These are phyloP conservation scores for Gonocerus acuteangulatus DNA, from an alignment of 2,888 invertebrate species.

Conservation along the genomic window DNA sequence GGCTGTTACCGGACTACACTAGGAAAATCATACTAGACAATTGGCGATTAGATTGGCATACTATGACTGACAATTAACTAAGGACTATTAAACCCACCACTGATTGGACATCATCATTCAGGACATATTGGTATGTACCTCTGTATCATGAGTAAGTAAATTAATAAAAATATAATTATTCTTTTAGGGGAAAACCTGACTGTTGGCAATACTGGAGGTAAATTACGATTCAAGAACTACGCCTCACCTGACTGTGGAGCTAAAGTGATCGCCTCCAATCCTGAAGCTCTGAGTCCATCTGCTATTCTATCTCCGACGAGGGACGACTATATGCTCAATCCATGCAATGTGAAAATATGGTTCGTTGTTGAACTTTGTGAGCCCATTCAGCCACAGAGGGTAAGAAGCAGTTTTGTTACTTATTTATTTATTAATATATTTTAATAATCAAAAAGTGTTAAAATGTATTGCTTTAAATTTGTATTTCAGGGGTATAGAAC, in stretches of 20 bases:
- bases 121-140: too few relatives aligned
- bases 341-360: conserved; percentile 88
- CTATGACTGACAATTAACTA: too few relatives aligned
- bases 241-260: conserved; percentile 96
- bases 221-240: conserved; percentile 82
- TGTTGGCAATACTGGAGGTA: conserved; percentile 52
- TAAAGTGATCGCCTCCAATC: conserved; percentile 86
- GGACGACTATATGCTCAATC: conserved; percentile 97
- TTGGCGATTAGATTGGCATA: too few relatives aligned
- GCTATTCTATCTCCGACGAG: conserved; percentile 79
- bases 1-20: too few relatives aligned
- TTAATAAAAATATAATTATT: too few relatives aligned
- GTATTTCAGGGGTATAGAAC: too few relatives aligned
- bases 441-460: background rate
- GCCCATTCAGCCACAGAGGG: conserved; percentile 84
- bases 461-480: background rate
- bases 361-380: conserved; percentile 97
- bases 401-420: conserved; percentile 36
- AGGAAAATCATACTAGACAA: too few relatives aligned
- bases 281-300: conserved; percentile 80
- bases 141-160: too few relatives aligned
- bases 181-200: conserved; percentile 55
- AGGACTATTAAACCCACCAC: too few relatives aligned
- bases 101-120: too few relatives aligned
- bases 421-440: background rate